A percentile compares a stretch with the other conserved stretches of the same genome.
phyloP scores from a whole-genome alignment of 23 tunicate species.

The Styela clava region DNA sequence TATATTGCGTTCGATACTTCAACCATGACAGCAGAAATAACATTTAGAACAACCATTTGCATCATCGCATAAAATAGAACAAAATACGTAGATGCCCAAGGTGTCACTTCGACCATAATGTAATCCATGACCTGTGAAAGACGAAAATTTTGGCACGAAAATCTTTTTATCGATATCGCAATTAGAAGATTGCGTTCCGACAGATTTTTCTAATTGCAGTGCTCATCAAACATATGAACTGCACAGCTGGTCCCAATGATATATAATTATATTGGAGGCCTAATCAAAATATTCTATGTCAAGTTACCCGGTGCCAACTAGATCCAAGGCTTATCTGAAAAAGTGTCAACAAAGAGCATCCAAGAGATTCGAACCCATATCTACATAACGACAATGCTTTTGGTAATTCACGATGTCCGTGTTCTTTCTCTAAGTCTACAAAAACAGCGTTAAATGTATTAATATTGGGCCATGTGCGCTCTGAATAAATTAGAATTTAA shows the following conservation, averaged over 20 bases:
- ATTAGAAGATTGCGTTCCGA: too few relatives aligned
- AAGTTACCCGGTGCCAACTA: constrained; percentile 80
- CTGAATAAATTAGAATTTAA: too few relatives aligned
- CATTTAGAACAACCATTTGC: constrained; percentile 86
- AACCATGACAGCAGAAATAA: constrained; percentile 83
- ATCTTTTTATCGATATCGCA: too few relatives aligned
- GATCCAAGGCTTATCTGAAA: constrained; percentile 93
- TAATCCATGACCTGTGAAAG: constrained; percentile 84
- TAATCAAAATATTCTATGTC: background rate
- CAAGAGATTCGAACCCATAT: constrained; percentile 73
- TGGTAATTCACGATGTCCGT: constrained; percentile 29
- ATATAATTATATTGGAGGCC: too few relatives aligned
- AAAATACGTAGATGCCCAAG: constrained; percentile 66
- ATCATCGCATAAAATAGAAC: constrained; percentile 79
- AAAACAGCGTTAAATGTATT: background rate
- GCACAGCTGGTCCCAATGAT: too few relatives aligned
- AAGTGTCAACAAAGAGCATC: constrained; percentile 71
- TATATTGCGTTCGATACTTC: constrained; percentile 76
- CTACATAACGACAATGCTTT: constrained; percentile 57
- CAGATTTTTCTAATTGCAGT: too few relatives aligned
- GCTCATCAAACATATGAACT: too few relatives aligned
- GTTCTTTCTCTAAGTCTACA: constrained; percentile 11
- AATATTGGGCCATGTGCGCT: too few relatives aligned
- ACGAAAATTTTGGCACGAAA: too few relatives aligned
- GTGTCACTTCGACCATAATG: constrained; percentile 55